phyloP scores from a whole-genome alignment of 2,797 vertebrate genomes.

The Bovichtus diacanthus region DNA sequence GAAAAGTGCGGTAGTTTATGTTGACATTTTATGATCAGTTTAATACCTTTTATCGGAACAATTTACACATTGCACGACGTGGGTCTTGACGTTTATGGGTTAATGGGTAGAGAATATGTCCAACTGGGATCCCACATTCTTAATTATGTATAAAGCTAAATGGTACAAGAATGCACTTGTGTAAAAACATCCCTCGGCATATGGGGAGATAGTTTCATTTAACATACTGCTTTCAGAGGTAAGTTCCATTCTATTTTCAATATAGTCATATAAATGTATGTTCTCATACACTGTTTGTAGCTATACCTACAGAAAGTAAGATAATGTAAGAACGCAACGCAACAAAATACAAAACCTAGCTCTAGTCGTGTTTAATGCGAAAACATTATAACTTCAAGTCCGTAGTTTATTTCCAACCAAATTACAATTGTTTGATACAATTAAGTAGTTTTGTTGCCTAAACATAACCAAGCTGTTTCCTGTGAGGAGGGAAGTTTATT shows the following conservation, averaged over 20 bases:
- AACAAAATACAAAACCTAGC: too few relatives aligned
- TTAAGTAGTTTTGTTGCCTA: too few relatives aligned
- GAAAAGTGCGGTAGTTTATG: background rate
- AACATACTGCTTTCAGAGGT: background rate
- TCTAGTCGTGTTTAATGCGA: too few relatives aligned
- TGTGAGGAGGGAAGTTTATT: too few relatives aligned
- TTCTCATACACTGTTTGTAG: too few relatives aligned
- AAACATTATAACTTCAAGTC: too few relatives aligned
- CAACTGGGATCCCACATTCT: conserved; percentile 22
- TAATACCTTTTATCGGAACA: conserved; percentile 22
- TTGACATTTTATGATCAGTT: conserved; percentile 14
- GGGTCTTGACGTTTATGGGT: conserved; percentile 5
- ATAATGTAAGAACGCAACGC: too few relatives aligned
- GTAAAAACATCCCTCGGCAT: conserved; percentile 1
- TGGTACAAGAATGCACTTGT: conserved; percentile 12
- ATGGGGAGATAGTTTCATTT: conserved; percentile 4
- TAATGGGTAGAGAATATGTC: background rate
- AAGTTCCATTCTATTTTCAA: background rate
- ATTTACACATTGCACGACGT: background rate
- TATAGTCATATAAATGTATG: background rate
- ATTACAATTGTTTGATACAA: too few relatives aligned
- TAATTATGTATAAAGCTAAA: conserved; percentile 40
- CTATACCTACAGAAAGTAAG: too few relatives aligned
- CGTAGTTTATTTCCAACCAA: too few relatives aligned
- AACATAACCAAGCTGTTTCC: too few relatives aligned